phyloP scores from a whole-genome alignment of 1,140 invertebrate genomes.

The Euwallacea fornicatus region DNA sequence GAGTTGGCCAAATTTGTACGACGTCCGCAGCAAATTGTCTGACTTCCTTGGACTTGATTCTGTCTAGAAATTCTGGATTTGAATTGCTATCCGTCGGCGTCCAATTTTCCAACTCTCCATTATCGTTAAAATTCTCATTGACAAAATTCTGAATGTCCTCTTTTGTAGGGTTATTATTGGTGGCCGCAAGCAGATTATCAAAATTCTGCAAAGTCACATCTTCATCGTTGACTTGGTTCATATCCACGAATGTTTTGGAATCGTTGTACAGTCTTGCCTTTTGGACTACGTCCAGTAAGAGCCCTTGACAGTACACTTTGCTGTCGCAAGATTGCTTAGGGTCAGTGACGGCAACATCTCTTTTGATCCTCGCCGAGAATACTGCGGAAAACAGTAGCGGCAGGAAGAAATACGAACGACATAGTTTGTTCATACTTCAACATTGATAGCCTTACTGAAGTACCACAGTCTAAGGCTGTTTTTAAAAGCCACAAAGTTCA shows the following conservation, averaged over 20 bases:
- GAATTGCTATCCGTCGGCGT: slow-evolving; percentile 66
- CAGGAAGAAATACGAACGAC: background rate
- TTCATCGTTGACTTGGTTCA: slow-evolving; percentile 68
- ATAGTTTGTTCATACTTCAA: slow-evolving; percentile 7
- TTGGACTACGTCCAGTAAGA: slow-evolving; percentile 75
- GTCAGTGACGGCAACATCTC: slow-evolving; percentile 4
- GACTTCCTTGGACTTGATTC: slow-evolving; percentile 65
- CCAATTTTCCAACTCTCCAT: slow-evolving; percentile 61
- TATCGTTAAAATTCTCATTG: slow-evolving; percentile 55
- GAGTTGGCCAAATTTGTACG: slow-evolving; percentile 70
- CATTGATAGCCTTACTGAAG: no score
- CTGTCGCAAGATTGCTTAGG: slow-evolving; percentile 55
- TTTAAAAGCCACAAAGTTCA: background rate
- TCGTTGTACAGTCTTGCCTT: slow-evolving; percentile 72
- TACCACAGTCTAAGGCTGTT: no score
- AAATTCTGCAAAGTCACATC: slow-evolving; percentile 66
- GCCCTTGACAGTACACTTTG: slow-evolving; percentile 75
- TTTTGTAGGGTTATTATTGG: slow-evolving; percentile 59
- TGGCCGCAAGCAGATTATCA: slow-evolving; percentile 63
- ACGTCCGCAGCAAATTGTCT: slow-evolving; percentile 61
- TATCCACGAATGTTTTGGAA: slow-evolving; percentile 88
- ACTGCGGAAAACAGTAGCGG: background rate
- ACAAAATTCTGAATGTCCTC: slow-evolving; percentile 63
- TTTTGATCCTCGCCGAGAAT: background rate
- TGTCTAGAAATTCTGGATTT: slow-evolving; percentile 62